Evolutionary conservation across 2,888 invertebrate genomes (phyloP).

Genomic region (Drosophila flavopinicola): DNA sequence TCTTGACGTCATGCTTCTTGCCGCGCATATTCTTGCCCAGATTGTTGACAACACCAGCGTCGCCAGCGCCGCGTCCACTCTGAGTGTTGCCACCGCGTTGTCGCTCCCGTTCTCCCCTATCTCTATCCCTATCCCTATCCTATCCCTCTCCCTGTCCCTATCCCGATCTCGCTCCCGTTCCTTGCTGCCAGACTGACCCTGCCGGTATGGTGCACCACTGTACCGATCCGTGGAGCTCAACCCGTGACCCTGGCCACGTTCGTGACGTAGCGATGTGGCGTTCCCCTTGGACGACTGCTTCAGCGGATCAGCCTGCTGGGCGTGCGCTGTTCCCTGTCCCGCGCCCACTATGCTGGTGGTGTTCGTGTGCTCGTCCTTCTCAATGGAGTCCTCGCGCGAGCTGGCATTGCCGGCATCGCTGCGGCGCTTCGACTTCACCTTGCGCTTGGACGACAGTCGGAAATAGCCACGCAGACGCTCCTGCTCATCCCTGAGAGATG

Average conservation of each 20-base stretch:
- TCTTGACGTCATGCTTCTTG: constrained; percentile 80
- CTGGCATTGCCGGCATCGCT: constrained; percentile 63
- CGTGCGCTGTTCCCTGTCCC: constrained; percentile 3
- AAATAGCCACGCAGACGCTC: constrained; percentile 87
- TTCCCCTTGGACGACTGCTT: constrained; percentile 20
- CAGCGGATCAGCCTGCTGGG: constrained; percentile 19
- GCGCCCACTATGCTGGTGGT: constrained; percentile 74
- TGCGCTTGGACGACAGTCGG: constrained; percentile 85
- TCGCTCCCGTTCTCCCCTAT: constrained; percentile 38
- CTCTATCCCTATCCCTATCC: constrained; percentile 32
- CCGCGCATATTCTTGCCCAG: constrained; percentile 72
- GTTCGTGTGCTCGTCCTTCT: constrained; percentile 81
- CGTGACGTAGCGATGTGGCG: constrained; percentile 33
- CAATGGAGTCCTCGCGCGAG: constrained; percentile 82
- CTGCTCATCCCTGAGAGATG: constrained; percentile 85
- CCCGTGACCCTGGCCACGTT: constrained; percentile 48
- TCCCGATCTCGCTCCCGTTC: constrained; percentile 44
- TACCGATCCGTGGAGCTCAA: constrained; percentile 38
- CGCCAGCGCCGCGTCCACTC: constrained; percentile 62
- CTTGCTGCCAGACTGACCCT: constrained; percentile 40
- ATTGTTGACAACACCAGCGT: constrained; percentile 69
- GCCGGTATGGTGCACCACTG: constrained; percentile 53
- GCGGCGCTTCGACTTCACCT: constrained; percentile 83
- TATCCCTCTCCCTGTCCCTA: constrained; percentile 28
- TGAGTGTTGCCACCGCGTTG: constrained; percentile 6